These are phyloP conservation scores for Nemotelus pantherinus DNA, from an alignment of 2,888 invertebrate genomes.

Conservation along the genomic window DNA sequence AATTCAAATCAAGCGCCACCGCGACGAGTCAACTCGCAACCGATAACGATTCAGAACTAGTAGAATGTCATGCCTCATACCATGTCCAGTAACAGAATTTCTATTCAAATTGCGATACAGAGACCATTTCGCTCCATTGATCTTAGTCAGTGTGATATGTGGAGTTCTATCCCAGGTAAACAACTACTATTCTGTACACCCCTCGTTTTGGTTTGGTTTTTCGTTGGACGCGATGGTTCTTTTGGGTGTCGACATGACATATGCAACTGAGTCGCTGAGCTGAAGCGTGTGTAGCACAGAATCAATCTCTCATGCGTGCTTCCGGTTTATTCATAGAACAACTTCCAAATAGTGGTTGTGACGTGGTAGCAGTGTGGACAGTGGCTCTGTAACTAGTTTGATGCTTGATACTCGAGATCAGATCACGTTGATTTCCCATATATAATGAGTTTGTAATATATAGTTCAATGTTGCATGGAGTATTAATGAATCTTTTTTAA, in stretches of 20 bases:
- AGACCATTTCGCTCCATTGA: slow-evolving; percentile 39
- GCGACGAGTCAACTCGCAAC: slow-evolving; percentile 9
- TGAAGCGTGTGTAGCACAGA: slow-evolving; percentile 2
- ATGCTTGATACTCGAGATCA: too few species aligned
- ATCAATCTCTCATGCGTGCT: slow-evolving; percentile 32
- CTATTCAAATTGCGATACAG: slow-evolving; percentile 27
- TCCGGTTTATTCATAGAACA: slow-evolving; percentile 32
- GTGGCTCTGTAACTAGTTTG: too few species aligned
- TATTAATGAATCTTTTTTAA: too few species aligned
- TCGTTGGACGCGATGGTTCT: background rate
- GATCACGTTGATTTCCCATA: too few species aligned
- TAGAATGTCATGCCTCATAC: background rate
- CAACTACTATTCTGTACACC: background rate
- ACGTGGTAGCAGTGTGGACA: too few species aligned
- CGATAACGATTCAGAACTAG: slow-evolving; percentile 39
- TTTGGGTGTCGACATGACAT: background rate
- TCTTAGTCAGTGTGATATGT: background rate
- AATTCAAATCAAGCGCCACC: background rate
- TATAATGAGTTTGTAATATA: too few species aligned
- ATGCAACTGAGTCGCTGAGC: slow-evolving; percentile 12
- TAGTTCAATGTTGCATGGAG: too few species aligned
- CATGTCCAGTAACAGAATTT: slow-evolving; percentile 1
- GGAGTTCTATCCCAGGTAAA: slow-evolving; percentile 1
- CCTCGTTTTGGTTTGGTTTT: background rate
- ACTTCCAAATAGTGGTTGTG: slow-evolving; percentile 20